A percentile compares a stretch with the other conserved stretches of the same genome.
Conservation (phyloP, 2,113 vertebrate genomes). For the Lota lota region DNA sequence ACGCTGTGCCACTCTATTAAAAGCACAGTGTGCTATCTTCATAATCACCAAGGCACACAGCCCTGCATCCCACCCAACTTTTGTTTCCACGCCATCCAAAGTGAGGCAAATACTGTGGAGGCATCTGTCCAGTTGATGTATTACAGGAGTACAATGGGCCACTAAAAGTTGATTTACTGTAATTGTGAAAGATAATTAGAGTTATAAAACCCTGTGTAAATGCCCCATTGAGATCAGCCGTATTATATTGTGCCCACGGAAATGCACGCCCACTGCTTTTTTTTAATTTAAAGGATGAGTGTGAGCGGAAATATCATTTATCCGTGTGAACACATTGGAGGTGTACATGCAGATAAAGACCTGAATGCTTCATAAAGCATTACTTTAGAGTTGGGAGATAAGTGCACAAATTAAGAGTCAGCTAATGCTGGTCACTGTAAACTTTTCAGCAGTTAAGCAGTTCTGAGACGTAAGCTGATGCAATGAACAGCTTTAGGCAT, state of each 20-base stretch:
- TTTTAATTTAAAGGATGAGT: conserved; percentile 76
- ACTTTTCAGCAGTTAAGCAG: conserved; percentile 70
- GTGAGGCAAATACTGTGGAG: conserved; percentile 54
- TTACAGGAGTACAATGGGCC: conserved; percentile 65
- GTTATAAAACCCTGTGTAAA: conserved; percentile 78
- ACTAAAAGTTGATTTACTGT: conserved; percentile 76
- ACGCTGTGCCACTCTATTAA: conserved; percentile 34
- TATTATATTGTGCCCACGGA: conserved; percentile 73
- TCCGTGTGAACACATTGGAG: conserved; percentile 72
- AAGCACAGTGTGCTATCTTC: conserved; percentile 35
- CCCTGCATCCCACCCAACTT: conserved; percentile 43
- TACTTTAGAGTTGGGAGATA: conserved; percentile 74
- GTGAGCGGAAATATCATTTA: conserved; percentile 78
- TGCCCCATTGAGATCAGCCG: conserved; percentile 72
- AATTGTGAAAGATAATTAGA: conserved; percentile 78
- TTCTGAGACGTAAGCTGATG: conserved; percentile 67
- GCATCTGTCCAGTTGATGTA: conserved; percentile 65
- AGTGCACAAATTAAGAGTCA: conserved; percentile 77
- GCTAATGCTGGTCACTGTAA: conserved; percentile 76
- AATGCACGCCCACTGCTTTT: conserved; percentile 77
- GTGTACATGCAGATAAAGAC: conserved; percentile 77
- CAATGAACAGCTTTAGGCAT: conserved; percentile 69
- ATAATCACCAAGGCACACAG: conserved; percentile 34
- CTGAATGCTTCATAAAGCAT: conserved; percentile 72
- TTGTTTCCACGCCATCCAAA: conserved; percentile 36